phyloP scores from a whole-genome alignment of 2,113 vertebrate genomes.

The Phyllopteryx taeniolatus region DNA sequence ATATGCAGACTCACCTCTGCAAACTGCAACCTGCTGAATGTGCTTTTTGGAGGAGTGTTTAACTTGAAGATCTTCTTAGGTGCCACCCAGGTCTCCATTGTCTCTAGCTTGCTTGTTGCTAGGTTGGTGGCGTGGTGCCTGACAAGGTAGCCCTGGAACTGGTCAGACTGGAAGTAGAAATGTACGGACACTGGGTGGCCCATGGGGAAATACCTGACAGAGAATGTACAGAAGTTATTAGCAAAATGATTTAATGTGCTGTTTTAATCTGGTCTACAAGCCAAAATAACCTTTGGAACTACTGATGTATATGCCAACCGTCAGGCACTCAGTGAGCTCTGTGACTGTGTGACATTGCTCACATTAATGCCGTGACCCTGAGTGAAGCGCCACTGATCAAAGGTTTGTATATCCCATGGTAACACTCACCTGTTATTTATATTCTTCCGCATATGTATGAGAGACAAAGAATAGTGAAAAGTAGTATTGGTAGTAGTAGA shows the following conservation, averaged over 20 bases:
- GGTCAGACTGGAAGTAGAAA: slow-evolving; percentile 94
- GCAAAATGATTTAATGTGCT: slow-evolving; percentile 19
- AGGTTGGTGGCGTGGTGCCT: slow-evolving; percentile 92
- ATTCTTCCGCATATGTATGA: not conserved
- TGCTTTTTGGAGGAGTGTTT: slow-evolving; percentile 78
- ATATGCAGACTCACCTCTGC: slow-evolving; percentile 80
- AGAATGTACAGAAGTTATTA: slow-evolving; percentile 25
- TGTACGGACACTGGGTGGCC: slow-evolving; percentile 92
- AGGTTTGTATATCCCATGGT: slow-evolving; percentile 33
- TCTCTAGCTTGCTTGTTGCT: slow-evolving; percentile 94
- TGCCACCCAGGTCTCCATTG: slow-evolving; percentile 94
- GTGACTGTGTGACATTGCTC: slow-evolving; percentile 37
- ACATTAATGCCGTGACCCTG: slow-evolving; percentile 62
- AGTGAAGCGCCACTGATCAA: slow-evolving; percentile 37
- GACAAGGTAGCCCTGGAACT: slow-evolving; percentile 95
- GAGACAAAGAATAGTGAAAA: slow-evolving; percentile 18
- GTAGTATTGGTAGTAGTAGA: not conserved
- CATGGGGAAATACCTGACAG: slow-evolving; percentile 89
- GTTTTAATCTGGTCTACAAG: slow-evolving; percentile 25
- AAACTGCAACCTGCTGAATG: slow-evolving; percentile 88
- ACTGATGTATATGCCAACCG: slow-evolving; percentile 54
- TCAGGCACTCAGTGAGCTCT: slow-evolving; percentile 35
- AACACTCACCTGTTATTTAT: slow-evolving; percentile 28
- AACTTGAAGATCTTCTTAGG: slow-evolving; percentile 91
- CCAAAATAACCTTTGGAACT: slow-evolving; percentile 26